These are phyloP conservation scores for Acanthosepion esculentum DNA, from an alignment of 2,888 invertebrate species.

Conservation along the genomic window DNA sequence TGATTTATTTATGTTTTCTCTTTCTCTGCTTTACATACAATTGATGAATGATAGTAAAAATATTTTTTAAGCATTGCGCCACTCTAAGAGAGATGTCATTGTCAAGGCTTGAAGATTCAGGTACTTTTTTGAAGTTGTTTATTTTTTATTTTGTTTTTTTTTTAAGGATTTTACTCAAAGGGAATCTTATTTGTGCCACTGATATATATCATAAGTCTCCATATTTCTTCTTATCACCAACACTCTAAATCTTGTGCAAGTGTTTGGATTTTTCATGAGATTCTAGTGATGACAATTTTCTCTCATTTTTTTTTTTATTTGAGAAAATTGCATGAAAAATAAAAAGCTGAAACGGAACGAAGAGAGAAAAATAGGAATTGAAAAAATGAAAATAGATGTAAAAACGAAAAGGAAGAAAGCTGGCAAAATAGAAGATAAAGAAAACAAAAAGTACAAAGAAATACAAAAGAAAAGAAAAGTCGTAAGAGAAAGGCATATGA, in stretches of 20 bases:
- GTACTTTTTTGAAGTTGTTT: background rate
- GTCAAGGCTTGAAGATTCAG: background rate
- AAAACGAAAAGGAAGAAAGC: background rate
- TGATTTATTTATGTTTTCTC: background rate
- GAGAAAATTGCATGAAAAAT: background rate
- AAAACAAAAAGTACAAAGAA: too few relatives aligned
- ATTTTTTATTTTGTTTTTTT: background rate
- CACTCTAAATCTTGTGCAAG: background rate
- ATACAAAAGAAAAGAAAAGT: too few relatives aligned
- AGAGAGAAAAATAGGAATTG: background rate
- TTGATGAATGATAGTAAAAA: background rate
- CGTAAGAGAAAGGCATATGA: too few relatives aligned
- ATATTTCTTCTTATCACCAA: background rate
- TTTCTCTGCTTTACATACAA: background rate
- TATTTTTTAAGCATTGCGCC: background rate
- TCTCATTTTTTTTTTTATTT: background rate
- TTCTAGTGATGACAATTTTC: background rate
- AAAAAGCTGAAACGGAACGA: background rate
- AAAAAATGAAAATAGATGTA: background rate
- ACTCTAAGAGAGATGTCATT: background rate
- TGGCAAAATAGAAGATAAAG: too few relatives aligned
- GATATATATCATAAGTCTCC: background rate
- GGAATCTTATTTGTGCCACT: constrained; percentile 13
- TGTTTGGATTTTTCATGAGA: background rate
- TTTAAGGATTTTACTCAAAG: background rate